These are phyloP conservation scores for Mycogona germanica DNA, from an alignment of 2,888 invertebrate species.

Conservation along the genomic window DNA sequence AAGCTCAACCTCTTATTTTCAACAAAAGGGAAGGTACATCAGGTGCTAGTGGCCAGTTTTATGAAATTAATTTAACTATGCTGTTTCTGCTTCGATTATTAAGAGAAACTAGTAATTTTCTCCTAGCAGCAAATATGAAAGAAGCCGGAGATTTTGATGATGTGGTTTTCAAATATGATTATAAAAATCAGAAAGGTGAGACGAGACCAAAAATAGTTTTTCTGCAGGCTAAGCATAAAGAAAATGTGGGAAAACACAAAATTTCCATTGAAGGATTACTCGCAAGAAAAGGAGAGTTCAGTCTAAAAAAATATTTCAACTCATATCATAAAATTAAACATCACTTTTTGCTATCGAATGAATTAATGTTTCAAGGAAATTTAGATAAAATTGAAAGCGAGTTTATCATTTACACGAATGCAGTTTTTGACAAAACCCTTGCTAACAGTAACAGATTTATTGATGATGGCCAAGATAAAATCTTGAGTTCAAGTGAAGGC, in stretches of 20 bases:
- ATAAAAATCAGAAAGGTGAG: neutral
- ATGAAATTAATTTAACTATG: neutral
- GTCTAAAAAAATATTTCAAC: neutral
- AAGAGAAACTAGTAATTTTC: neutral
- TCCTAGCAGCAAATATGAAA: neutral
- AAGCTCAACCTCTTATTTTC: too few species aligned
- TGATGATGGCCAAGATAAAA: too few species aligned
- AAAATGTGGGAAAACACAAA: neutral
- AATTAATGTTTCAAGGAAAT: too few species aligned
- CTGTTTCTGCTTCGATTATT: neutral
- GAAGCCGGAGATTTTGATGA: constrained; percentile 1
- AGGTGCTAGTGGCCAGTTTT: neutral
- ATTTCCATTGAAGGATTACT: neutral
- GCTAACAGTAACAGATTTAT: too few species aligned
- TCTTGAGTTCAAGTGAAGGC: too few species aligned
- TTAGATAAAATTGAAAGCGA: too few species aligned
- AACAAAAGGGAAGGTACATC: neutral
- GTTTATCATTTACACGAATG: too few species aligned
- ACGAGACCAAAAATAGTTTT: neutral
- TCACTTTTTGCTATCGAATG: too few species aligned
- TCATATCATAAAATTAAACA: neutral
- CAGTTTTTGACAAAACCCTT: too few species aligned
- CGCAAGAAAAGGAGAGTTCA: neutral
- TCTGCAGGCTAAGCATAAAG: neutral
- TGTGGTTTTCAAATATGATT: neutral